Evolutionary conservation across 1,140 invertebrate genomes (phyloP).

Genomic region (Aphaenogaster floridana): DNA sequence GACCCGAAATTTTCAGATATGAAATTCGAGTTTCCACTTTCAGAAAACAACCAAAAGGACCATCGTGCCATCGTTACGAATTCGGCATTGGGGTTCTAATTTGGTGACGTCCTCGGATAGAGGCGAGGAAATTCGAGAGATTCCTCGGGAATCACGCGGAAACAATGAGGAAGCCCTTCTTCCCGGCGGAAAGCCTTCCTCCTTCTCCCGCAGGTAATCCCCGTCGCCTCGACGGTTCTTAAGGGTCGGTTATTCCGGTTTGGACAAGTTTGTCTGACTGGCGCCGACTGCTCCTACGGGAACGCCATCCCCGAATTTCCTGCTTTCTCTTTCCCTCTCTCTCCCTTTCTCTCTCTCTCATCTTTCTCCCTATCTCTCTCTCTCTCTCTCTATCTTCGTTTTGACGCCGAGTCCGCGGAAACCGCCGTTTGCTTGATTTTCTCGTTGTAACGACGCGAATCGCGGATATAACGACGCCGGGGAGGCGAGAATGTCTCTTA

Average conservation of each 20-base stretch:
- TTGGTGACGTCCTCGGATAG: conserved; percentile 29
- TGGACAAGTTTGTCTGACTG: conserved; percentile 69
- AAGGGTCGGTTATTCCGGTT: conserved; percentile 70
- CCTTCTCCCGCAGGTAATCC: conserved; percentile 45
- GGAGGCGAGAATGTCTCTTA: conserved; percentile 57
- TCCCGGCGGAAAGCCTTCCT: conserved; percentile 7
- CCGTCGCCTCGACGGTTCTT: conserved; percentile 66
- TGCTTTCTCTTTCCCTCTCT: not conserved
- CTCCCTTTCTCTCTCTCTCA: conserved; percentile 6
- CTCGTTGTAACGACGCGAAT: conserved; percentile 53
- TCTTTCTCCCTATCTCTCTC: not conserved
- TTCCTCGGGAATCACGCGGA: conserved; percentile 54
- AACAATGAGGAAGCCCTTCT: conserved; percentile 48
- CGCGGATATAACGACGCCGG: conserved; percentile 60
- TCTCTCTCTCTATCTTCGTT: conserved; percentile 38
- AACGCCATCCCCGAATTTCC: conserved; percentile 48
- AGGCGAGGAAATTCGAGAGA: conserved; percentile 46
- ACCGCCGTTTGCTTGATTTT: conserved; percentile 61
- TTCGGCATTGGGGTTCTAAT: conserved; percentile 51
- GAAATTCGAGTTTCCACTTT: not conserved
- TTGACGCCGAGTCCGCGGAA: conserved; percentile 44
- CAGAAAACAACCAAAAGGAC: not conserved
- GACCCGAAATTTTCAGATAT: conserved; percentile 12
- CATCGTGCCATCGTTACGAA: not conserved
- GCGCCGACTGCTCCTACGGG: conserved; percentile 65